phyloP scores from a whole-genome alignment of 1,140 invertebrate genomes.

The Drosophila sp. region DNA sequence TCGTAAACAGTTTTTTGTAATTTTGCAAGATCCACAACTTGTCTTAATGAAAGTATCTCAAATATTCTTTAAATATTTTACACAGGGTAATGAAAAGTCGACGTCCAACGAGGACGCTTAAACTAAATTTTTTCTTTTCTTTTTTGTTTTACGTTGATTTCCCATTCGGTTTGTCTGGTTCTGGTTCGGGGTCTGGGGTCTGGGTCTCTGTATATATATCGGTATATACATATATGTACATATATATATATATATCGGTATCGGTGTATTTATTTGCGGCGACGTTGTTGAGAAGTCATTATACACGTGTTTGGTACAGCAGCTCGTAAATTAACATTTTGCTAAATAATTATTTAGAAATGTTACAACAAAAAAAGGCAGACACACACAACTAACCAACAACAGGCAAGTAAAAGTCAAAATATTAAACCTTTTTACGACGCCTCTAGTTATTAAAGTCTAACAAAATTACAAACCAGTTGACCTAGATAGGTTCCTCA shows the following conservation, averaged over 20 bases:
- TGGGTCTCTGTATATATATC: slow-evolving; percentile 13
- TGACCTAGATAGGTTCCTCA: neutral
- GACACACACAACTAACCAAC: neutral
- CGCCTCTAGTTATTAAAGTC: neutral
- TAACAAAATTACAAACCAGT: neutral
- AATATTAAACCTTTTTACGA: slow-evolving; percentile 12
- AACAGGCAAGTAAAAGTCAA: neutral
- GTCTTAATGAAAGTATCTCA: no score
- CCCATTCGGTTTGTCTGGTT: slow-evolving; percentile 1
- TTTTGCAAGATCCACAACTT: no score
- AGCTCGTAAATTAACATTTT: slow-evolving; percentile 52
- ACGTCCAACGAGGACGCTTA: neutral
- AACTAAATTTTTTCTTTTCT: neutral
- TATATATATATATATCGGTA: slow-evolving; percentile 7
- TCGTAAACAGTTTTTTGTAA: no score
- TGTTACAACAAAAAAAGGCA: slow-evolving; percentile 10
- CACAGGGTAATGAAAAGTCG: neutral
- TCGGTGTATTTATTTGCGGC: slow-evolving; percentile 24
- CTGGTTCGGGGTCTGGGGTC: neutral
- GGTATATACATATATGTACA: neutral
- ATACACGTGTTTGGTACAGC: slow-evolving; percentile 56
- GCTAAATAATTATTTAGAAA: slow-evolving; percentile 59
- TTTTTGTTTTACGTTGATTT: slow-evolving; percentile 8
- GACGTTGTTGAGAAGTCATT: slow-evolving; percentile 43
- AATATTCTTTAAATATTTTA: no score